phyloP scores from a whole-genome alignment of 2,113 vertebrate species.

The Lamprotornis superbus region DNA sequence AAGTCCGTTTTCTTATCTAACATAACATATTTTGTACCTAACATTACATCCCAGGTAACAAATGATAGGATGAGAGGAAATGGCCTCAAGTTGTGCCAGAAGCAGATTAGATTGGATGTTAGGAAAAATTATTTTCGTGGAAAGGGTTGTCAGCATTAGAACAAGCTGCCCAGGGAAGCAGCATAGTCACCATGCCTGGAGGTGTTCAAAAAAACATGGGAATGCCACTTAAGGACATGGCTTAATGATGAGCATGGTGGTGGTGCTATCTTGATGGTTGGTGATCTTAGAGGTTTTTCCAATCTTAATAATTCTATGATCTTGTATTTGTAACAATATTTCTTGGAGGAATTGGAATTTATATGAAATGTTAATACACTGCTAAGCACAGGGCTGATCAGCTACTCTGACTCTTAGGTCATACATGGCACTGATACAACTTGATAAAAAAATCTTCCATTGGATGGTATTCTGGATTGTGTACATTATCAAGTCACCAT shows the following conservation, averaged over 20 bases:
- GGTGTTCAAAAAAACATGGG: not conserved
- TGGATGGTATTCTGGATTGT: not conserved
- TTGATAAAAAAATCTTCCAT: not conserved
- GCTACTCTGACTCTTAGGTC: not conserved
- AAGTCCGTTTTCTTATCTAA: not conserved
- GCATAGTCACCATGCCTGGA: not conserved
- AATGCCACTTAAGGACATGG: not conserved
- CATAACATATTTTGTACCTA: fast-evolving
- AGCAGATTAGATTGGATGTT: not conserved
- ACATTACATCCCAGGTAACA: not conserved
- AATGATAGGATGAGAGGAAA: not conserved
- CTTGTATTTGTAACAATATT: not conserved
- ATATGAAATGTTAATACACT: not conserved
- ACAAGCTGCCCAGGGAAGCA: not conserved
- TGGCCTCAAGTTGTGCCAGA: not conserved
- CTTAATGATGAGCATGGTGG: not conserved
- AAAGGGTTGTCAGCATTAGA: not conserved
- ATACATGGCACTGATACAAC: not conserved
- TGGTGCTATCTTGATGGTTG: not conserved
- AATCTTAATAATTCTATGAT: not conserved
- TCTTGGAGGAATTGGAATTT: not conserved
- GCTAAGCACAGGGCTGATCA: not conserved
- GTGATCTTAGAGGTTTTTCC: not conserved
- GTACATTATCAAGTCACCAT: constrained; percentile 58
- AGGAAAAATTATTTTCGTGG: not conserved